phyloP scores from a whole-genome alignment of 1,140 invertebrate species.

The Aphaenogaster floridana region DNA sequence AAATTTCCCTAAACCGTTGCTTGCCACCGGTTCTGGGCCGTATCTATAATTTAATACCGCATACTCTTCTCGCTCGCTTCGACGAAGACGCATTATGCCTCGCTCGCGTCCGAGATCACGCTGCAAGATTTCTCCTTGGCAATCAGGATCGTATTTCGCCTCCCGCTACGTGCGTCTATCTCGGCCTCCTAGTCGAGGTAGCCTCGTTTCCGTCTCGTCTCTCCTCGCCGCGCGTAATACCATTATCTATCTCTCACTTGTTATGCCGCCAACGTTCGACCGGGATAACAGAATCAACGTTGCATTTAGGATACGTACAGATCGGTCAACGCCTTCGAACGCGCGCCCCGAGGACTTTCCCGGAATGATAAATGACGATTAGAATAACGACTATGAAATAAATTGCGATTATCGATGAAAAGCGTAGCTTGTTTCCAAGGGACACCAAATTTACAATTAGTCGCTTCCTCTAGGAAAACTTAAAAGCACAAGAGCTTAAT shows the following conservation, averaged over 20 bases:
- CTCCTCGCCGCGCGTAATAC: slow-evolving; percentile 68
- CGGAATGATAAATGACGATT: slow-evolving; percentile 55
- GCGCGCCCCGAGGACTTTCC: slow-evolving; percentile 28
- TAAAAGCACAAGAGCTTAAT: background rate
- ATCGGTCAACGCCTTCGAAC: slow-evolving; percentile 66
- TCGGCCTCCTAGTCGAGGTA: slow-evolving; percentile 61
- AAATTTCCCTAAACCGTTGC: slow-evolving; percentile 16
- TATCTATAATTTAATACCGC: slow-evolving; percentile 43
- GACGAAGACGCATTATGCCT: slow-evolving; percentile 68
- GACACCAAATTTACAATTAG: background rate
- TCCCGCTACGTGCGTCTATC: slow-evolving; percentile 70
- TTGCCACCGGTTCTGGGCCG: background rate
- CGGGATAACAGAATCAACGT: slow-evolving; percentile 63
- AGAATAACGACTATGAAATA: slow-evolving; percentile 25
- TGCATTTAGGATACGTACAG: slow-evolving; percentile 57
- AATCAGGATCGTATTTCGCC: slow-evolving; percentile 77
- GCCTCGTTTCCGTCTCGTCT: slow-evolving; percentile 73
- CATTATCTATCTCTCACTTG: slow-evolving; percentile 70
- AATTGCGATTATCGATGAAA: background rate
- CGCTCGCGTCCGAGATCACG: slow-evolving; percentile 69
- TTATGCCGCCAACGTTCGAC: slow-evolving; percentile 65
- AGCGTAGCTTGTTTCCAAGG: background rate
- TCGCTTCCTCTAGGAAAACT: background rate
- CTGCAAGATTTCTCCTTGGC: slow-evolving; percentile 76
- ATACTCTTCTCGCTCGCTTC: slow-evolving; percentile 18